phyloP scores from a whole-genome alignment of 2,797 vertebrate genomes.

The Eospalax fontanierii region DNA sequence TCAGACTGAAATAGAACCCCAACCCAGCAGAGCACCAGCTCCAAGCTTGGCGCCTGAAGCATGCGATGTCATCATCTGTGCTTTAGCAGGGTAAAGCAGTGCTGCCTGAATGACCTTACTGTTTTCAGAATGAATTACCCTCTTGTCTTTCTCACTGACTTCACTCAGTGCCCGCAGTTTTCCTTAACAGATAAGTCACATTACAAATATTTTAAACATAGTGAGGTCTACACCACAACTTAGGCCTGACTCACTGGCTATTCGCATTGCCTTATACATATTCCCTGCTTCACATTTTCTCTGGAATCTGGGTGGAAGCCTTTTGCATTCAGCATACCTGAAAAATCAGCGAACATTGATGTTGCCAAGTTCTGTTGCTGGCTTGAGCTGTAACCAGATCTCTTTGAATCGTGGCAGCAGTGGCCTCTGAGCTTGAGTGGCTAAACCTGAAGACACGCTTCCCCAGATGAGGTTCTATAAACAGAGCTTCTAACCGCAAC shows the following conservation, averaged over 20 bases:
- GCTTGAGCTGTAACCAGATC: not conserved
- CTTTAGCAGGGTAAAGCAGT: not conserved
- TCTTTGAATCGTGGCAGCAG: not conserved
- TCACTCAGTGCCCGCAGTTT: not conserved
- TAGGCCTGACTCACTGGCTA: not conserved
- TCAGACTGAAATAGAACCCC: not conserved
- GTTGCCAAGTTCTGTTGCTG: not conserved
- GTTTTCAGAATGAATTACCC: not conserved
- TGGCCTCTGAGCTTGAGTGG: not conserved
- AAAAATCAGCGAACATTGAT: not conserved
- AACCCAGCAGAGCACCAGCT: not conserved
- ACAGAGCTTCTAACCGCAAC: not conserved
- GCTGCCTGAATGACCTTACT: not conserved
- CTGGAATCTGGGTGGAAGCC: not conserved
- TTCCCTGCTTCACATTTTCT: not conserved
- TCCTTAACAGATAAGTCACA: not conserved
- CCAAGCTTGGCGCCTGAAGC: not conserved
- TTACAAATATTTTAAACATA: not conserved
- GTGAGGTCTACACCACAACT: not conserved
- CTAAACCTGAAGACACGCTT: not conserved
- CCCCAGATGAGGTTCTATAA: not conserved
- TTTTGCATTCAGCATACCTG: not conserved
- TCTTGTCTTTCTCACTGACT: not conserved
- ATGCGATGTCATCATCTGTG: too few relatives aligned
- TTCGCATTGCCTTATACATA: too few relatives aligned